phyloP scores from a whole-genome alignment of 1,140 invertebrate species.

The Drosophila grimshawi region DNA sequence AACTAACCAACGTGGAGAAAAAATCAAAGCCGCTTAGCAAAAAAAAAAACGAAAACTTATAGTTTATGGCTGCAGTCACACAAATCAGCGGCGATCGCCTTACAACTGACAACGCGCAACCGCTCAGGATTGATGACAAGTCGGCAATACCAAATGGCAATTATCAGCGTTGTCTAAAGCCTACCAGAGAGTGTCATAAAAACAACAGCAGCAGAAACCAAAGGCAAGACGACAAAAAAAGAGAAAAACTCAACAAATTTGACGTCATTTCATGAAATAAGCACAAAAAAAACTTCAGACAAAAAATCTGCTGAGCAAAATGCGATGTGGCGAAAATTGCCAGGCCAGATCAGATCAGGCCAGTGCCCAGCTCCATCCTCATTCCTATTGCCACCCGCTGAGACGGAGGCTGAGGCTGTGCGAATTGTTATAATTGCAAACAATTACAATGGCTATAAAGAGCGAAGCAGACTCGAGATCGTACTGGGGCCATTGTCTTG shows the following conservation, averaged over 20 bases:
- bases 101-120: slow-evolving; percentile 46
- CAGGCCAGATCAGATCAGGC: slow-evolving; percentile 21
- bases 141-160: slow-evolving; percentile 72
- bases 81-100: slow-evolving; percentile 52
- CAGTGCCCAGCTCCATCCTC: slow-evolving; percentile 39
- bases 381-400: slow-evolving; percentile 61
- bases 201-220: slow-evolving; percentile 41
- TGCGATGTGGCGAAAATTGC: slow-evolving; percentile 69
- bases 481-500: slow-evolving; percentile 46
- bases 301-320: slow-evolving; percentile 16
- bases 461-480: slow-evolving; percentile 9
- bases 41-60: slow-evolving; percentile 59
- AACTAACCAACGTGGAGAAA: slow-evolving; percentile 35
- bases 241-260: slow-evolving; percentile 61
- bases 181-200: slow-evolving; percentile 64
- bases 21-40: slow-evolving; percentile 77
- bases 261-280: slow-evolving; percentile 70
- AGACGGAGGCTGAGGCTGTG: slow-evolving; percentile 35
- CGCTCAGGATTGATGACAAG: slow-evolving; percentile 75
- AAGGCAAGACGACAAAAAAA: slow-evolving; percentile 33
- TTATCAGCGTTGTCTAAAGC: slow-evolving; percentile 50
- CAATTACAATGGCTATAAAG: slow-evolving; percentile 70
- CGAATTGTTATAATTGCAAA: slow-evolving; percentile 77
- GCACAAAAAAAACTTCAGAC: slow-evolving; percentile 28
- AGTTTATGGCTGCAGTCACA: slow-evolving; percentile 59